phyloP scores from a whole-genome alignment of 2,888 invertebrate genomes.

The Apamea crenata region DNA sequence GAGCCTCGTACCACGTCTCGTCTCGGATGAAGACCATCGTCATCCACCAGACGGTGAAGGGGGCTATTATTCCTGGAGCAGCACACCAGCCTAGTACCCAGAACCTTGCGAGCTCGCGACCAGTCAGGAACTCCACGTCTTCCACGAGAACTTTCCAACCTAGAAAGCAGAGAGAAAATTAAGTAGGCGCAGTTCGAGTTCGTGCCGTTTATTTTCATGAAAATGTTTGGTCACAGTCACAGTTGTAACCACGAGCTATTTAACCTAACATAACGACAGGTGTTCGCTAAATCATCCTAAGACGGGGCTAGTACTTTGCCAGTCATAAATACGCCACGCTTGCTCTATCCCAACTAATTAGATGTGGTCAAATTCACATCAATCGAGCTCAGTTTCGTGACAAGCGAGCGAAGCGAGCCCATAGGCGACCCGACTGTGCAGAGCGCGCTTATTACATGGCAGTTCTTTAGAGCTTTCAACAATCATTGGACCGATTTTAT shows the following conservation, averaged over 20 bases:
- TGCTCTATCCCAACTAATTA: background rate
- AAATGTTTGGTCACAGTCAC: background rate
- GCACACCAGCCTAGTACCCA: slow-evolving; percentile 83
- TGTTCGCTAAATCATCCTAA: no score
- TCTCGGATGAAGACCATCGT: slow-evolving; percentile 57
- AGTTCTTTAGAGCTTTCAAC: background rate
- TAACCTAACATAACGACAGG: background rate
- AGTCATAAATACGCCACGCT: background rate
- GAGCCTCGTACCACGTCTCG: slow-evolving; percentile 70
- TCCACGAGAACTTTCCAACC: slow-evolving; percentile 81
- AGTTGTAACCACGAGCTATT: no score
- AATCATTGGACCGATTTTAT: background rate
- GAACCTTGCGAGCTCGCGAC: slow-evolving; percentile 69
- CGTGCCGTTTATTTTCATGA: background rate
- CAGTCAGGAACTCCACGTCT: slow-evolving; percentile 83
- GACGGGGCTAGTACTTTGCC: background rate
- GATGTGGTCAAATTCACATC: background rate
- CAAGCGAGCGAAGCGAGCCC: background rate
- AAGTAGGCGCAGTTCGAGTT: background rate
- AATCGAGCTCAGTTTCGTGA: background rate
- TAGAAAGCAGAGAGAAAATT: slow-evolving; percentile 57
- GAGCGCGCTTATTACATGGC: background rate
- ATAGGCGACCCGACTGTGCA: no score
- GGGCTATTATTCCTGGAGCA: slow-evolving; percentile 72
- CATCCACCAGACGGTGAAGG: slow-evolving; percentile 80